phyloP scores from a whole-genome alignment of 1,140 invertebrate species.

The Lucilia sericata region DNA sequence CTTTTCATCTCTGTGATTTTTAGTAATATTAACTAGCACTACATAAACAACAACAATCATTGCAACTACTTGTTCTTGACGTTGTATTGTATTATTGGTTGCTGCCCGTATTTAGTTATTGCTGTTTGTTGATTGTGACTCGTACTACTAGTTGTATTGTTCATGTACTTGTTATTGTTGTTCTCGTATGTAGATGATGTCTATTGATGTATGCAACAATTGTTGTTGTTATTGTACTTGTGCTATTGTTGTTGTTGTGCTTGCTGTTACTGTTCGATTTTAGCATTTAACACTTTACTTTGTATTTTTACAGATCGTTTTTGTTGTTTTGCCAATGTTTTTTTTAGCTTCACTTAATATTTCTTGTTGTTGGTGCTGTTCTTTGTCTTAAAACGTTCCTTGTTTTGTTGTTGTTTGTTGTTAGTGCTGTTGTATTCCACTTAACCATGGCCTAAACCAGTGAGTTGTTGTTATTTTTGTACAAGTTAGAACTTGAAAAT shows the following conservation, averaged over 20 bases:
- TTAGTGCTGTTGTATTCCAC: not conserved
- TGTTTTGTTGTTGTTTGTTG: not conserved
- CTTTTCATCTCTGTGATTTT: not conserved
- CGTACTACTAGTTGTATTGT: not conserved
- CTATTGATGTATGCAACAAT: slow-evolving; percentile 26
- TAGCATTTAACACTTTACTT: slow-evolving; percentile 12
- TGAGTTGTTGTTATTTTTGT: not conserved
- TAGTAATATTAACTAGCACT: not conserved
- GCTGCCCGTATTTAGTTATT: not conserved
- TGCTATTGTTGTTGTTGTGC: not conserved
- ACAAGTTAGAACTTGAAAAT: not conserved
- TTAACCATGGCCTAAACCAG: slow-evolving; percentile 26
- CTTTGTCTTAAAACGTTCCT: not conserved
- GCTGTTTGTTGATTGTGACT: not conserved
- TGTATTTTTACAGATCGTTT: not conserved
- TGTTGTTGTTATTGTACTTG: not conserved
- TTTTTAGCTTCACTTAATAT: not conserved
- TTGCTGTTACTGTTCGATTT: slow-evolving; percentile 22
- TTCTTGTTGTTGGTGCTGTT: not conserved
- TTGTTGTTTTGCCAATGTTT: not conserved
- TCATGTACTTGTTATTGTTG: not conserved
- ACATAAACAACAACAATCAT: not conserved
- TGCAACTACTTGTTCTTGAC: slow-evolving; percentile 16
- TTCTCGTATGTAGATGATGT: slow-evolving; percentile 24
- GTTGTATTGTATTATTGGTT: not conserved